These are phyloP conservation scores for Dendrocincla tyrannina DNA, from an alignment of 2,797 vertebrate genomes.

Conservation along the genomic window DNA sequence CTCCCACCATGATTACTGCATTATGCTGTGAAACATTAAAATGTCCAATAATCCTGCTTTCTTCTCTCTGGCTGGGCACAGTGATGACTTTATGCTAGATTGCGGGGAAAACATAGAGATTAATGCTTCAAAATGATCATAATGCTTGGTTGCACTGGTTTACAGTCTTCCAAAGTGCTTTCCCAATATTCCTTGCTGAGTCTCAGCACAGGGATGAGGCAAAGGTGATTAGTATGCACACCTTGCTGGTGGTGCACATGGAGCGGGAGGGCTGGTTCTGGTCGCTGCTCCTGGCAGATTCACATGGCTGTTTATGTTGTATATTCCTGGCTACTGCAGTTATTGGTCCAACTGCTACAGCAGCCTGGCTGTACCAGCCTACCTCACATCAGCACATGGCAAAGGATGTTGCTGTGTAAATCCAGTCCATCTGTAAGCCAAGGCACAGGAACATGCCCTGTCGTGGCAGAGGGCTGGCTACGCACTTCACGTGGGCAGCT, in stretches of 20 bases:
- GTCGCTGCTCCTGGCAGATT: not conserved
- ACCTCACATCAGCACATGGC: fast-evolving
- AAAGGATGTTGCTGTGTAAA: not conserved
- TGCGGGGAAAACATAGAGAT: not conserved
- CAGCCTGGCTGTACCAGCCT: not conserved
- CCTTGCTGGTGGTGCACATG: not conserved
- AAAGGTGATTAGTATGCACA: not conserved
- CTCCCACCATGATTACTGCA: not conserved
- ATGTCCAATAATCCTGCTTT: not conserved
- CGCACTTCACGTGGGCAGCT: not conserved
- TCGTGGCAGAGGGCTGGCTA: not conserved
- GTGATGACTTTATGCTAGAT: not conserved
- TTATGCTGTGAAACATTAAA: not conserved
- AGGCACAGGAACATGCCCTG: not conserved
- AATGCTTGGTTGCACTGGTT: not conserved
- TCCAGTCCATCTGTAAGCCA: not conserved
- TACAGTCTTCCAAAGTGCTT: not conserved
- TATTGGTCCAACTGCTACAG: not conserved
- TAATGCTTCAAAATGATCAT: not conserved
- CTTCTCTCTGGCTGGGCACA: not conserved
- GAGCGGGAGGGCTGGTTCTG: not conserved
- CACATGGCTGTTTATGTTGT: not conserved
- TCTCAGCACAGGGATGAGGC: not conserved
- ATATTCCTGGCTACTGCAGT: fast-evolving
- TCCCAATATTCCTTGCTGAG: not conserved